Evolutionary conservation across 2,797 vertebrate genomes (phyloP).

Genomic region (Lemur catta): DNA sequence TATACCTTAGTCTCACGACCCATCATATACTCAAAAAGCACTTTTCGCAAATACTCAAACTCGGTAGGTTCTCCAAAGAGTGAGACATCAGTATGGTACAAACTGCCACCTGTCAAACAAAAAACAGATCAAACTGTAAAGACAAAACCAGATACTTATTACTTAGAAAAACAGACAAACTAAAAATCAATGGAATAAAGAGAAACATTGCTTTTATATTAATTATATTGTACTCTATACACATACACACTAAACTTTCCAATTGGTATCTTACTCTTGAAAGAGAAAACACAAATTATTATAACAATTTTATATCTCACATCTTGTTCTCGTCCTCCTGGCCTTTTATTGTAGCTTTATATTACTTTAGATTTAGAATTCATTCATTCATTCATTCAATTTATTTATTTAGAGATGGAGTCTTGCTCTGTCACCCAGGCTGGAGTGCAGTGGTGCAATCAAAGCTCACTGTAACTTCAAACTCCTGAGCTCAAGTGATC

Average conservation of each 20-base stretch:
- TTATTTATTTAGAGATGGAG: background rate
- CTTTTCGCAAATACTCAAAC: conserved; percentile 97
- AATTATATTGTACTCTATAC: background rate
- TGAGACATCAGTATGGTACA: conserved; percentile 85
- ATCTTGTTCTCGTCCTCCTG: background rate
- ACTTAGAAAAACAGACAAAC: conserved; percentile 7
- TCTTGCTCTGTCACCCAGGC: background rate
- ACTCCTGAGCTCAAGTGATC: background rate
- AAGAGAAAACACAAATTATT: conserved; percentile 1
- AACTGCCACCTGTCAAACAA: conserved; percentile 86
- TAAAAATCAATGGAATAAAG: background rate
- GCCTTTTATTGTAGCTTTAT: background rate
- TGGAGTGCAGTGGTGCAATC: background rate
- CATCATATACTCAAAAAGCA: conserved; percentile 99
- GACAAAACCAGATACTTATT: background rate
- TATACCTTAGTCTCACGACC: conserved; percentile 98
- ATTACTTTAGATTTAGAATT: background rate
- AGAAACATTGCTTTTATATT: background rate
- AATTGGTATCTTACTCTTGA: background rate
- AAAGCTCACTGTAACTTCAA: background rate
- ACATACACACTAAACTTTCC: background rate
- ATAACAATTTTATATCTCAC: background rate
- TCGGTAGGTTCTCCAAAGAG: conserved; percentile 92
- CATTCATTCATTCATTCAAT: background rate
- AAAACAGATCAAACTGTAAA: conserved; percentile 48